Percentiles rank a stretch among this genome's conserved stretches.
phyloP scores from a whole-genome alignment of 2,797 vertebrate genomes.

The Xerus rutilus region DNA sequence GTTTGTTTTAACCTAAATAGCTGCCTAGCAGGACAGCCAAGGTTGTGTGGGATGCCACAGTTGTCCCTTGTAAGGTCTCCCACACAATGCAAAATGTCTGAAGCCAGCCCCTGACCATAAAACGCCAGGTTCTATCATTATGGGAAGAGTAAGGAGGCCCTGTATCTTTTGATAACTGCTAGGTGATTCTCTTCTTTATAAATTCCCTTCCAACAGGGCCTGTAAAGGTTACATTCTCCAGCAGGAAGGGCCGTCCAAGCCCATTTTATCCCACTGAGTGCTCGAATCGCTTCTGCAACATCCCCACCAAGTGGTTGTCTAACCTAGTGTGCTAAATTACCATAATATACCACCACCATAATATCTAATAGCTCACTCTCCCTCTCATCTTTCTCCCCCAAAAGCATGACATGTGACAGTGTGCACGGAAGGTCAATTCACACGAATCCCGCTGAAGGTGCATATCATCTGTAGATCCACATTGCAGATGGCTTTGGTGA shows the following conservation, averaged over 20 bases:
- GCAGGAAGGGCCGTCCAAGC: not conserved
- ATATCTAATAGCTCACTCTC: not conserved
- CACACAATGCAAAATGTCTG: not conserved
- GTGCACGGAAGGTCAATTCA: not conserved
- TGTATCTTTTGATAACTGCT: not conserved
- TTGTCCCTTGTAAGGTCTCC: not conserved
- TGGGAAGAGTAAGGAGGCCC: not conserved
- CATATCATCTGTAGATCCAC: not conserved
- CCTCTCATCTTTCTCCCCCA: not conserved
- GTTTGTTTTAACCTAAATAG: not conserved
- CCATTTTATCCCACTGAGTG: not conserved
- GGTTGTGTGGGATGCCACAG: not conserved
- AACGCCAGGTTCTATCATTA: not conserved
- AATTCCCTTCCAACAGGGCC: not conserved
- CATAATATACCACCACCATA: not conserved
- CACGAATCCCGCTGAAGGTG: not conserved
- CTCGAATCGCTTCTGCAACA: constrained; percentile 69
- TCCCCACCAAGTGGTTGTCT: constrained; percentile 73
- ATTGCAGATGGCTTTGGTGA: not conserved
- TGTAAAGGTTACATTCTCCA: not conserved
- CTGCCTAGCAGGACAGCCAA: not conserved
- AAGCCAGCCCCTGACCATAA: not conserved
- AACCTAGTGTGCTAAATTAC: not conserved
- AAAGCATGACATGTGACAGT: not conserved
- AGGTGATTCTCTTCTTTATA: not conserved